Evolutionary conservation across 30 jellyfish, hydroid and myxozoan genomes (phyloP), one percentile per base, ranked within the genome.

Genomic region (Chironex yamaguchii): DNA sequence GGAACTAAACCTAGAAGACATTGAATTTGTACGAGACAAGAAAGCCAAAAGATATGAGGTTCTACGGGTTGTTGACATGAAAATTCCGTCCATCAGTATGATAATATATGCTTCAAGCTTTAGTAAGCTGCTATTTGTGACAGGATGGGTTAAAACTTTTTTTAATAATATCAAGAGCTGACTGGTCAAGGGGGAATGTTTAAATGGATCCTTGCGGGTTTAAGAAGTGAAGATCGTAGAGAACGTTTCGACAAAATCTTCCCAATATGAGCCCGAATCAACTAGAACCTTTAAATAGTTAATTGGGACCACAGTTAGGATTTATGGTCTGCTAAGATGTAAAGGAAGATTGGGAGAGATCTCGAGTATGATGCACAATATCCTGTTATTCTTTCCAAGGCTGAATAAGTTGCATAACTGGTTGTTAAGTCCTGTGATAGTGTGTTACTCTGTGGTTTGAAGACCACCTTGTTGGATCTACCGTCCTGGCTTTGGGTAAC

Each of bases 331-430:
- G 52, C 17, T 29, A 49, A 49, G 9, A 11, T 74, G 87, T 28
- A 42, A 49, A 30, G 87, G 87, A 17, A 74, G 87, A 31, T 29
- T 36, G 27, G 76, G 87, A 1, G 52, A 74, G 76, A 74, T 1
- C 49, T 74, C 25, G 87, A 74, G 22, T 1, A 49, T 9, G 76
- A 24, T 22, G 20, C 25, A 13, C 49, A 74, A 49, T 49, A 22
- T 49, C 87, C 87, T 6, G 52, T 74, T 0, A 2, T 74, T 24
- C 31, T 74, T 27, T 74, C 87, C 24, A 49, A 34, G 12, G 77
- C 49, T 9, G 22, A 50, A 26, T 12, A 14, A 54, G 25, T 74
- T 24, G 21, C 87, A 1, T 29, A 74, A 22, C 48, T 74, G 35
- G 24, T 74, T 17, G 29, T 74, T 6, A 22, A 17, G 9, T 29